Conservation (phyloP, 2,113 vertebrate species). For the Sphyrna mokarran region DNA sequence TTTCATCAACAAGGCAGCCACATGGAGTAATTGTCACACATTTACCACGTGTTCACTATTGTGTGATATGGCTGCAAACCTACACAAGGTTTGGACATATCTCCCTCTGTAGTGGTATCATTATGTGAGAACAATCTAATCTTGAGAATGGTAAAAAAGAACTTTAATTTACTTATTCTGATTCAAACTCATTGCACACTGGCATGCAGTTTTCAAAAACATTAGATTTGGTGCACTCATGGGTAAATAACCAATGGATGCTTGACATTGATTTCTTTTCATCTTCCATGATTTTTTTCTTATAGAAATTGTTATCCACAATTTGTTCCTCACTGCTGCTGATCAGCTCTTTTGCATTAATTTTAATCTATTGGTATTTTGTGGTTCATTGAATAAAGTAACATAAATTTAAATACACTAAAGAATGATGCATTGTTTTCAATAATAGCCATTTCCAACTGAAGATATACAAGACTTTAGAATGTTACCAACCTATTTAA, state of each 20-base stretch:
- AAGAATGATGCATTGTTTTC: conserved; percentile 47
- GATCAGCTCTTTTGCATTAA: not conserved
- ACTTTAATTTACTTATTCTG: not conserved
- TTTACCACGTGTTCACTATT: not conserved
- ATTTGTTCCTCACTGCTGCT: not conserved
- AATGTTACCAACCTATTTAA: conserved; percentile 58
- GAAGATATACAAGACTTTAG: conserved; percentile 53
- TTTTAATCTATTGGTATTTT: not conserved
- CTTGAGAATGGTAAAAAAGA: not conserved
- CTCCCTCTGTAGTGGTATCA: not conserved
- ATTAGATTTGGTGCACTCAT: not conserved
- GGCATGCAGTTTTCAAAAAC: not conserved
- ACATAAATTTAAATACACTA: conserved; percentile 38
- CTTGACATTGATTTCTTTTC: not conserved
- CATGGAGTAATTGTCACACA: not conserved
- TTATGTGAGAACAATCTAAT: not conserved
- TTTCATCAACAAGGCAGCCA: not conserved
- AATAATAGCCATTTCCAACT: conserved; percentile 53
- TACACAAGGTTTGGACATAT: not conserved
- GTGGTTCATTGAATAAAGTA: not conserved
- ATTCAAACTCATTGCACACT: not conserved
- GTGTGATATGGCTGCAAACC: not conserved
- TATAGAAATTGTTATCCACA: not conserved
- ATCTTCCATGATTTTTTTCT: not conserved
- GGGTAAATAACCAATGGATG: not conserved